Evolutionary conservation across 2,113 vertebrate species (phyloP).

Genomic region (Microcebus murinus): DNA sequence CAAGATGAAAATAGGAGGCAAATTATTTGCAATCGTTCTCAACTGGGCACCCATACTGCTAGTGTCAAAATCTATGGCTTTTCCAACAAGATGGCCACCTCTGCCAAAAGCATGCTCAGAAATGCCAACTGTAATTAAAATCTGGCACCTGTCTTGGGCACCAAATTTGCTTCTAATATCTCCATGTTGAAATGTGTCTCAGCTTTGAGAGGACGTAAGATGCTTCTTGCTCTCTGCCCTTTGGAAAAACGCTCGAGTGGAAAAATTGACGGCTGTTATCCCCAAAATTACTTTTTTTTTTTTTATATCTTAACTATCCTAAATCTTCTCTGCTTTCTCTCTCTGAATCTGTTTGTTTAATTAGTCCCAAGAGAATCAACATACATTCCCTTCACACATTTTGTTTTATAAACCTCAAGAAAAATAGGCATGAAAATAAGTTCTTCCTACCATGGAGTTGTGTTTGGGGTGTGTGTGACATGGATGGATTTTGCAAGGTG

Average conservation of each 20-base stretch:
- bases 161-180: conserved; percentile 82
- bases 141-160: conserved; percentile 88
- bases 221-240: conserved; percentile 80
- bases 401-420: conserved; percentile 36
- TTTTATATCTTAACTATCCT: conserved; percentile 61
- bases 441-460: not conserved
- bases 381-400: conserved; percentile 34
- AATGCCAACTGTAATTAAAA: conserved; percentile 92
- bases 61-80: conserved; percentile 90
- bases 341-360: conserved; percentile 69
- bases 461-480: too few relatives aligned
- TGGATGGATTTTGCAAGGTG: not conserved
- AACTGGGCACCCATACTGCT: conserved; percentile 88
- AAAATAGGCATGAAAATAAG: conserved; percentile 1
- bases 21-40: conserved; percentile 85
- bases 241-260: conserved; percentile 76
- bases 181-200: conserved; percentile 85
- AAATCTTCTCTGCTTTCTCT: conserved; percentile 62
- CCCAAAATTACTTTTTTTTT: conserved; percentile 66
- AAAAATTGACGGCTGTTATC: conserved; percentile 77
- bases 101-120: conserved; percentile 89
- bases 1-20: conserved; percentile 84
- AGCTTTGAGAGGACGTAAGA: conserved; percentile 78
- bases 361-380: conserved; percentile 73
- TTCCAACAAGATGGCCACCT: conserved; percentile 88